These are phyloP conservation scores for Aramus guarauna DNA, from an alignment of 2,113 vertebrate species.

Conservation along the genomic window DNA sequence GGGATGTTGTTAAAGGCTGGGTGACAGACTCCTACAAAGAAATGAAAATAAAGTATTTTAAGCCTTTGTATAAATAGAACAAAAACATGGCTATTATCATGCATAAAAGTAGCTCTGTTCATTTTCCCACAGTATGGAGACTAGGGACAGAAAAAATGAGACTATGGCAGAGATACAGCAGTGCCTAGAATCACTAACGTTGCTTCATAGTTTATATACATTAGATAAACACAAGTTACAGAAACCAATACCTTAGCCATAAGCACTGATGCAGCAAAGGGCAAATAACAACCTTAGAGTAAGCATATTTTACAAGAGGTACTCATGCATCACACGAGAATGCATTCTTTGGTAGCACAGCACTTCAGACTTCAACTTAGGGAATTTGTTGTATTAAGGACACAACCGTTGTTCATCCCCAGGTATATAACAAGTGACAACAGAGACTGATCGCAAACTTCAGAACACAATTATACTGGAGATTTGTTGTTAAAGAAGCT, in stretches of 20 bases:
- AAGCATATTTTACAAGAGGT: not conserved
- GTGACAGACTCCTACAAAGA: slow-evolving; percentile 31
- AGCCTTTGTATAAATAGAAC: not conserved
- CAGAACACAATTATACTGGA: not conserved
- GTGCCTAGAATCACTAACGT: not conserved
- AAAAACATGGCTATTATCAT: not conserved
- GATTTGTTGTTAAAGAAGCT: not conserved
- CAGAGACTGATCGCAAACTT: not conserved
- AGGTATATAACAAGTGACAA: not conserved
- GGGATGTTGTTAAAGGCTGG: slow-evolving; percentile 5
- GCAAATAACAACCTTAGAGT: not conserved
- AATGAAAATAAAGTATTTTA: not conserved
- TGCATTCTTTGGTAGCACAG: not conserved
- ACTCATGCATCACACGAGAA: not conserved
- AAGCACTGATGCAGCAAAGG: not conserved
- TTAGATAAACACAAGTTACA: not conserved
- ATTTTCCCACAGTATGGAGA: not conserved
- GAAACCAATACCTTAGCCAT: not conserved
- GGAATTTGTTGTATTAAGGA: not conserved
- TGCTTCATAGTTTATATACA: not conserved
- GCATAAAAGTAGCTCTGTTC: not conserved
- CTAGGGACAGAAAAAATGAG: not conserved
- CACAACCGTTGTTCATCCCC: not conserved
- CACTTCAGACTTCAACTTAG: not conserved
- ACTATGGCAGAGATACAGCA: not conserved